Evolutionary conservation across 2,797 vertebrate species (phyloP), one percentile per base, ranked within the genome.

Genomic region (Poecilia wingei): DNA sequence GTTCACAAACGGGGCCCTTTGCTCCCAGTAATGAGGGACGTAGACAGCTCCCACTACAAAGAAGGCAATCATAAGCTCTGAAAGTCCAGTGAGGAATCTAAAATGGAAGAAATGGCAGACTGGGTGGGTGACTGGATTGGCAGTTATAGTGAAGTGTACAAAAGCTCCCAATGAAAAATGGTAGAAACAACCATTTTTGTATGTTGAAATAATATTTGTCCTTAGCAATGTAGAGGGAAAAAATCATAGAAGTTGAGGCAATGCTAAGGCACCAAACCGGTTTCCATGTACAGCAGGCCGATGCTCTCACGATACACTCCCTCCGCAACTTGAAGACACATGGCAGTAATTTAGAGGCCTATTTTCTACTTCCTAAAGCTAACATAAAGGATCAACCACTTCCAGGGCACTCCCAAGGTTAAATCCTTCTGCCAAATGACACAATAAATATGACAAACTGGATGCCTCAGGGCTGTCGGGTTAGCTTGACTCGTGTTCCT

Each of bases 331-430:
- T 88, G 88, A 85, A 94, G 90, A 93, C 95, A 96, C 95, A 96
- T 96, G 96, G 94, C 93, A 96, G 94, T 94, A 96, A 97, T 95
- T 97, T 96, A 95, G 82, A 86, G 82, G 85, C 91, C 91, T 95
- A 95, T 96, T 95, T 96, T 94, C 89, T 95, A 95, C 92, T 95
- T 96, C 95, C 92, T 91, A 92, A 96, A 95, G 92, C 93, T 93
- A 94, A 95, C 94, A 94, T 85, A 91, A 85, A 91, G 91, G 92
- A 95, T 94, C 92, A 93, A 92, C 91, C 93, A 93, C 93, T 95
- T 95, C 93, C 94, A 95, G 92, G 90, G 92, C 91, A 88, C 93
- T 94, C 90, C 91, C 91, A 94, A 91, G 94, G 94, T 96, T 96
- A 95, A 95, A 86, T 84, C 87, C 82, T 84, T 89, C 88, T 93